Conservation (phyloP, 1,140 invertebrate species). For the Drosophila parvula region DNA sequence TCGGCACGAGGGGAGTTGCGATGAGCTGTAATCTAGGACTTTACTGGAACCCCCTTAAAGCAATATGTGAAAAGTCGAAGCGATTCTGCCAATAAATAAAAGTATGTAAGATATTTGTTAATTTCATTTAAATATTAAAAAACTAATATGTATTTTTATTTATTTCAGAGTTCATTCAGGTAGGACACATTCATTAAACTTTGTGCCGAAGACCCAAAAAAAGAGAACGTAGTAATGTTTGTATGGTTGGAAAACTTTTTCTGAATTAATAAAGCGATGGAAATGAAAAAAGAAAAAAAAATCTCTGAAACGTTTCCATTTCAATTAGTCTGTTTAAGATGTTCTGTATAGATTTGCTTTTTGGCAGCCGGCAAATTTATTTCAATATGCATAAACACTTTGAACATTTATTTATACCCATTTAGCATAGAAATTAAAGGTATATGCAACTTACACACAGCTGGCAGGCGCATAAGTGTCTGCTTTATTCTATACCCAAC, state of each 20-base stretch:
- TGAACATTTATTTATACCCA: constrained; percentile 18
- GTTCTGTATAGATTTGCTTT: constrained; percentile 68
- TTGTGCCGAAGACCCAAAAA: background rate
- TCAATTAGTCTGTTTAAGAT: constrained; percentile 30
- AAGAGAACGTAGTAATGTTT: background rate
- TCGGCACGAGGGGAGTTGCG: background rate
- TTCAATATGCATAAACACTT: constrained; percentile 52
- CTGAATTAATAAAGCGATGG: constrained; percentile 8
- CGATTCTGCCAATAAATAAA: constrained; percentile 24
- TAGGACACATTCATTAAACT: background rate
- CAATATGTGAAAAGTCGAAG: constrained; percentile 21
- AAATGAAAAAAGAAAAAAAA: constrained; percentile 4
- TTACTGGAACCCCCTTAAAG: constrained; percentile 29
- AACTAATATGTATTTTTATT: background rate
- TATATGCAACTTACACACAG: background rate
- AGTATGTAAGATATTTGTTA: background rate
- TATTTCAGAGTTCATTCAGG: constrained; percentile 8
- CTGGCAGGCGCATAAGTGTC: background rate
- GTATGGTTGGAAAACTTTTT: background rate
- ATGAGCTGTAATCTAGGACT: constrained; percentile 32
- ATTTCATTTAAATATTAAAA: no score
- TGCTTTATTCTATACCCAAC: background rate
- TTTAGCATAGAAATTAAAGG: background rate
- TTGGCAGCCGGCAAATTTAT: constrained; percentile 71
- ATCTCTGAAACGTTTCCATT: constrained; percentile 1